Base-by-base conservation (phyloP, 1,140 invertebrate genomes). In the Drosophila rufa region DNA sequence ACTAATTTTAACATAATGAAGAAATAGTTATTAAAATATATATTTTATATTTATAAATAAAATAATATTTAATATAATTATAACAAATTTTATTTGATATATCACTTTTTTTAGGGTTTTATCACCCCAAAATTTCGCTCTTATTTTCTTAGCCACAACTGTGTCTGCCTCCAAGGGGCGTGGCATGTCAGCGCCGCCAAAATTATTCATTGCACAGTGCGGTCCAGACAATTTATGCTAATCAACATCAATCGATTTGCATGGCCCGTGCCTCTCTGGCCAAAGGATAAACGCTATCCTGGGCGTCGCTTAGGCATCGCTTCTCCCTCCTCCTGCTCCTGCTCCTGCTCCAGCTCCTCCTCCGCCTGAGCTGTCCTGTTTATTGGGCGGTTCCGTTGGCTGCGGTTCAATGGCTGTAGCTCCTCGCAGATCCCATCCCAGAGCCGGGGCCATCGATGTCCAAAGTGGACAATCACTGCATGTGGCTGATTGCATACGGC, bases 211-310 rank as follows among this genome's bases (percentile, higher is more conserved):
- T 90, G 85, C 85, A 90, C 86, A 91, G 71, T 90, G 87, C 83
- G 87, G 87, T 91, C 83, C 87, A 91, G 87, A 91, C 87, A 91
- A 91, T 91, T 91, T 91, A 91, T 91, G 87, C 89, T 91, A 91
- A 91, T 91, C 87, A 91, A 91, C 87, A 91, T 91, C 87, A 91
- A 91, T 91, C 87, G 87, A 87, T 91, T 91, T 84, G 85, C 86
- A 90, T 90, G 81, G 53, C 33, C 71, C 75, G 64, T 67, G 79
- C 76, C 65, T 22, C 65, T 22, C 65, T 22, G 51, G 69, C 66
- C 68, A 68, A 51, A 77, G 79, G 82, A 79, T 81, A 83, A 87
- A 87, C 75, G 80, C 27, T 61, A 25, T 47, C 62, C 62, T 65
- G 61, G 25, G 9, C 19, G 27, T 14, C 27, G 47, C 45, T 33